These are phyloP conservation scores for Sus scrofa DNA, from an alignment of 2,113 vertebrate species.

Conservation along the genomic window T2T-Sscrofa CM000812.6:70834501-70835000, in stretches of 20 bases:
- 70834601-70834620: constrained; percentile 24
- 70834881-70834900: not conserved
- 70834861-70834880: too few relatives aligned
- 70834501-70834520: constrained; percentile 6
- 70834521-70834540: not conserved
- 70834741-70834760: not conserved
- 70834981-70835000: not conserved
- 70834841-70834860: too few relatives aligned
- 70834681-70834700: not conserved
- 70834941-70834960: not conserved
- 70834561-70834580: not conserved
- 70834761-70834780: not conserved
- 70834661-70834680: not conserved
- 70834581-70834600: not conserved
- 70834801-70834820: not conserved
- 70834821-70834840: not conserved
- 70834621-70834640: not conserved
- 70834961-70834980: not conserved
- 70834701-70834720: not conserved
- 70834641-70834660: not conserved
- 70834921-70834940: not conserved
- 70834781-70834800: not conserved
- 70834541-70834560: not conserved
- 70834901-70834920: not conserved
- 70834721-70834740: not conserved